Percentiles rank a stretch among this genome's conserved stretches.
Conservation (phyloP, 2,888 invertebrate species). For the Dioctria linearis region DNA sequence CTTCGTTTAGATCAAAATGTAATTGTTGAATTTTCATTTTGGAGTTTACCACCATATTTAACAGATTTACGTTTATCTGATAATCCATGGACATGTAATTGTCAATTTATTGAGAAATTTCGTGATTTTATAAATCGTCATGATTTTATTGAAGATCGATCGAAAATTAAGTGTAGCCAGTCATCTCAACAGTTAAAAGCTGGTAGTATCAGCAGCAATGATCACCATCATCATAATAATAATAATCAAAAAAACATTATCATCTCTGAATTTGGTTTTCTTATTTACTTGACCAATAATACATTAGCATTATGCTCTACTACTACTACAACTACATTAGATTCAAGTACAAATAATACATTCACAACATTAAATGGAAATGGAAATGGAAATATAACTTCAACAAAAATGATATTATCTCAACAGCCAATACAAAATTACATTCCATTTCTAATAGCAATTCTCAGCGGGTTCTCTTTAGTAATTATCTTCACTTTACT, state of each 20-base stretch:
- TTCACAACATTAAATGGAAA: constrained; percentile 60
- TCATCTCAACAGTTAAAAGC: constrained; percentile 26
- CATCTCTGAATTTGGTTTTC: constrained; percentile 33
- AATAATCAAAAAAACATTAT: constrained; percentile 30
- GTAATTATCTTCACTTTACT: constrained; percentile 84
- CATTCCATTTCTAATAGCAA: constrained; percentile 84
- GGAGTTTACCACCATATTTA: constrained; percentile 80
- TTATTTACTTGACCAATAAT: constrained; percentile 70
- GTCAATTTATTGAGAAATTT: constrained; percentile 85
- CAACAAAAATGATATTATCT: constrained; percentile 73
- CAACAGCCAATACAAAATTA: constrained; percentile 80
- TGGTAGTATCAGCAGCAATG: constrained; percentile 4
- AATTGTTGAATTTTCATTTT: constrained; percentile 85
- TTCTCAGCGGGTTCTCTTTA: constrained; percentile 82
- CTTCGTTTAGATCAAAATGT: constrained; percentile 88
- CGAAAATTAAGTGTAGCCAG: constrained; percentile 81
- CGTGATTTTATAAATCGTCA: constrained; percentile 86
- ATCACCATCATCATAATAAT: constrained; percentile 5
- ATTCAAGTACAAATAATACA: constrained; percentile 71
- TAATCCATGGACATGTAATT: constrained; percentile 92
- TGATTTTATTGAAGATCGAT: constrained; percentile 81
- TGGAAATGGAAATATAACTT: constrained; percentile 80
- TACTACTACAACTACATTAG: constrained; percentile 63
- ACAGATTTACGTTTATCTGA: constrained; percentile 81
- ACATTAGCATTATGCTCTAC: constrained; percentile 74